phyloP scores from a whole-genome alignment of 2,797 vertebrate genomes.

The Anabas testudineus region DNA sequence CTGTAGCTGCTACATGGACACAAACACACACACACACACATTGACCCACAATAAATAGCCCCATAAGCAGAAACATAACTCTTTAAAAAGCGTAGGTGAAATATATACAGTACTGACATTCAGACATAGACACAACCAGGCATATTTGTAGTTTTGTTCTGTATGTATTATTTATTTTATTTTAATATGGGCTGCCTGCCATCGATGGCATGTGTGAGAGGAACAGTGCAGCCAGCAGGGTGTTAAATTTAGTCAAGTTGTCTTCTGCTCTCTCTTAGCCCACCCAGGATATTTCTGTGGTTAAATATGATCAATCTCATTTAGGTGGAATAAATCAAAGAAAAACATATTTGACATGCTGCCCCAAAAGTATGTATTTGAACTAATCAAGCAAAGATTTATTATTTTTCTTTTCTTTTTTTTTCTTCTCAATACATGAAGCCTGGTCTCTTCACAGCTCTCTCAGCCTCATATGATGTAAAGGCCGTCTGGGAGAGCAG shows the following conservation, averaged over 20 bases:
- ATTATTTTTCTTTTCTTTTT: constrained; percentile 9
- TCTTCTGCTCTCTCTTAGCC: constrained; percentile 16
- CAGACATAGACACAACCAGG: not conserved
- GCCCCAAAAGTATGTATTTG: constrained; percentile 20
- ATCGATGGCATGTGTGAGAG: constrained; percentile 35
- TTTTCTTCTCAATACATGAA: constrained; percentile 16
- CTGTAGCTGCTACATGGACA: constrained; percentile 33
- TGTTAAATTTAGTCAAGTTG: constrained; percentile 32
- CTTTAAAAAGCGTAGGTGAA: not conserved
- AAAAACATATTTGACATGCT: constrained; percentile 22
- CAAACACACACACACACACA: constrained; percentile 22
- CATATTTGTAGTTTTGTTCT: constrained; percentile 53
- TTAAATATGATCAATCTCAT: constrained; percentile 22
- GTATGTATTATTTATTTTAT: constrained; percentile 58
- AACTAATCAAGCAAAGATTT: constrained; percentile 5
- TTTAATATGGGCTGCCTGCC: constrained; percentile 43
- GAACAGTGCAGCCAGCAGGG: constrained; percentile 27
- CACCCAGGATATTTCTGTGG: constrained; percentile 16
- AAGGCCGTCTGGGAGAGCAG: constrained; percentile 69
- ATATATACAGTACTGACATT: not conserved
- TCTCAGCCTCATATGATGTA: constrained; percentile 70
- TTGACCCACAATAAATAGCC: not conserved
- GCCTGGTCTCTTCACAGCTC: constrained; percentile 31
- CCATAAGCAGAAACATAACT: constrained; percentile 1
- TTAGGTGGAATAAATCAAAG: constrained; percentile 34